phyloP scores from a whole-genome alignment of 2,888 invertebrate species.

The Fragum sueziense region DNA sequence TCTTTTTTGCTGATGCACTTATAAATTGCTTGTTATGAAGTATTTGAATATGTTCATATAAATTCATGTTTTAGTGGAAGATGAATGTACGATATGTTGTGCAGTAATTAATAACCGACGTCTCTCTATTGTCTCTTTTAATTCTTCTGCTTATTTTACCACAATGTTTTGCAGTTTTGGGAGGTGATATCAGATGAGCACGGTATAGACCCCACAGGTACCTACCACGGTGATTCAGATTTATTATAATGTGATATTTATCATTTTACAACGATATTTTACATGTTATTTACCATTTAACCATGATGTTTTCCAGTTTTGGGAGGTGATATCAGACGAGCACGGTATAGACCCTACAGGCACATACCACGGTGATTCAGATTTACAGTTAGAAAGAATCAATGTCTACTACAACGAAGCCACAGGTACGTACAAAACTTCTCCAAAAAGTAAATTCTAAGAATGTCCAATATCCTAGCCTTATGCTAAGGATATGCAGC shows the following conservation, averaged over 20 bases:
- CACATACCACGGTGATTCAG: constrained; percentile 87
- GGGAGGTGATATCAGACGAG: constrained; percentile 68
- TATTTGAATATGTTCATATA: too few species aligned
- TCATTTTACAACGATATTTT: too few species aligned
- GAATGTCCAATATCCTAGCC: not conserved
- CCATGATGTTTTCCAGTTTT: constrained; percentile 76
- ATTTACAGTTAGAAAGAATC: constrained; percentile 93
- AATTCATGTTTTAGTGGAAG: too few species aligned
- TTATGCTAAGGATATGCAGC: not conserved
- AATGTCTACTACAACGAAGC: constrained; percentile 84
- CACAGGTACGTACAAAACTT: constrained; percentile 45
- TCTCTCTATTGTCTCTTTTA: too few species aligned
- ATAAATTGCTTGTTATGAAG: too few species aligned
- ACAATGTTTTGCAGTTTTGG: constrained; percentile 75
- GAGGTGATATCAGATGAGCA: constrained; percentile 80
- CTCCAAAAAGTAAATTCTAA: not conserved
- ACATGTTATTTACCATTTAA: not conserved
- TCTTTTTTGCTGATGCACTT: too few species aligned
- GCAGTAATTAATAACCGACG: too few species aligned
- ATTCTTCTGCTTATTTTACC: too few species aligned
- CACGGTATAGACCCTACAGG: constrained; percentile 79
- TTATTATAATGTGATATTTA: too few species aligned
- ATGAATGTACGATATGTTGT: too few species aligned
- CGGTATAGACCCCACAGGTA: constrained; percentile 75
- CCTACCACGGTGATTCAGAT: constrained; percentile 88